These are phyloP conservation scores for Acleris literana DNA, from an alignment of 2,888 invertebrate species.

Conservation along the genomic window DNA sequence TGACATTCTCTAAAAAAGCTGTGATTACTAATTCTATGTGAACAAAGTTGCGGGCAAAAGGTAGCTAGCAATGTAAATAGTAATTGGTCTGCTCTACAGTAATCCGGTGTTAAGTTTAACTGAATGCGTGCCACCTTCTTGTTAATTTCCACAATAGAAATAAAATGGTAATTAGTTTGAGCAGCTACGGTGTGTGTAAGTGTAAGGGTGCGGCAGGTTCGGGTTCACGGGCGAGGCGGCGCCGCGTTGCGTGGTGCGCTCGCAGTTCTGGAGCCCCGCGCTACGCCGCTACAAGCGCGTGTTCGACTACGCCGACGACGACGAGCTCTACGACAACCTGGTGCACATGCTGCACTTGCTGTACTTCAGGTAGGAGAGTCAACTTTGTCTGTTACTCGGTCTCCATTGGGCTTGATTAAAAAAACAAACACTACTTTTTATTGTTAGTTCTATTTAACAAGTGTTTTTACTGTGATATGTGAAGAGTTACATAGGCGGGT, in stretches of 20 bases:
- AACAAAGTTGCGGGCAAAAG: no score
- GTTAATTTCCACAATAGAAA: background rate
- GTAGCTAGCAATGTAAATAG: no score
- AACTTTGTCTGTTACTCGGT: background rate
- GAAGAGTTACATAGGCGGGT: no score
- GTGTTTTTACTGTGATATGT: no score
- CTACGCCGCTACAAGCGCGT: conserved; percentile 85
- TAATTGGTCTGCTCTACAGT: no score
- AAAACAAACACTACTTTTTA: background rate
- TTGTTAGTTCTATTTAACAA: no score
- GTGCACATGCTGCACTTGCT: conserved; percentile 94
- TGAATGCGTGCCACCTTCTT: no score
- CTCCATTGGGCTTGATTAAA: background rate
- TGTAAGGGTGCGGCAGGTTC: conserved; percentile 82
- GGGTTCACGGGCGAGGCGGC: conserved; percentile 95
- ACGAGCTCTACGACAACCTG: conserved; percentile 92
- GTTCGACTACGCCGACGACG: conserved; percentile 84
- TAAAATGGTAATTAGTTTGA: background rate
- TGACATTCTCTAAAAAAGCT: no score
- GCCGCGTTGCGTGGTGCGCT: conserved; percentile 93
- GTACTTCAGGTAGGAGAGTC: conserved; percentile 89
- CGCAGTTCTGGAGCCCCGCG: conserved; percentile 87
- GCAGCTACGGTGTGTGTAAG: no score
- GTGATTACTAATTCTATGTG: no score
- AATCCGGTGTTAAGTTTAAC: no score